Evolutionary conservation across 2,888 invertebrate species (phyloP).

Genomic region (Baccha elongata): DNA sequence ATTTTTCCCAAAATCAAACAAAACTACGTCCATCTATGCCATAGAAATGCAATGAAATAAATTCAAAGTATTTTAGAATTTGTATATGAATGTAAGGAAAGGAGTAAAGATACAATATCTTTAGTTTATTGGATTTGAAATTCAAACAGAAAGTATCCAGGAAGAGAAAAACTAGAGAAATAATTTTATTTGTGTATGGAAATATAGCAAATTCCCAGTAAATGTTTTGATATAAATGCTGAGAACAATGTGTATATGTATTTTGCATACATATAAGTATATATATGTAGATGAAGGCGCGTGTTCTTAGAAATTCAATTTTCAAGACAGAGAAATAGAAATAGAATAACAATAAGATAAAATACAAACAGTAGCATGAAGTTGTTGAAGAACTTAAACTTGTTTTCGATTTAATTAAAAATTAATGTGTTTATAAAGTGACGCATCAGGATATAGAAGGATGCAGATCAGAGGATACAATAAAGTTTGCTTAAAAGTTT

Average conservation of each 20-base stretch:
- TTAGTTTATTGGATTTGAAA: neutral
- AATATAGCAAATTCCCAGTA: neutral
- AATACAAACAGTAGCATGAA: neutral
- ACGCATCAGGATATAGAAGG: neutral
- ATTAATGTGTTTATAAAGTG: conserved; percentile 4
- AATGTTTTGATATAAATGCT: conserved; percentile 5
- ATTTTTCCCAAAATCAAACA: neutral
- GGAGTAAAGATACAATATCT: conserved; percentile 1
- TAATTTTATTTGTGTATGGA: neutral
- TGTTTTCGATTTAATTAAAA: conserved; percentile 38
- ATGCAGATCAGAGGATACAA: neutral
- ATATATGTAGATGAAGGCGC: neutral
- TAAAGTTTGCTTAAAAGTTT: neutral
- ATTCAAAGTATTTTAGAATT: conserved; percentile 5
- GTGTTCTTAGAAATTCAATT: neutral
- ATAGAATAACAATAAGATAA: neutral
- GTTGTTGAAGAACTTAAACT: neutral
- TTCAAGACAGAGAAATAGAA: neutral
- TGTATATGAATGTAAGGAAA: neutral
- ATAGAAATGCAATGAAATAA: neutral
- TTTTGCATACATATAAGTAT: no score
- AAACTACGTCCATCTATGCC: neutral
- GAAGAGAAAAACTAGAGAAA: neutral
- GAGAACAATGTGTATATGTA: no score
- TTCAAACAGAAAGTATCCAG: neutral